Conservation (phyloP, 2,113 vertebrate genomes). For the Mellivora capensis region DNA sequence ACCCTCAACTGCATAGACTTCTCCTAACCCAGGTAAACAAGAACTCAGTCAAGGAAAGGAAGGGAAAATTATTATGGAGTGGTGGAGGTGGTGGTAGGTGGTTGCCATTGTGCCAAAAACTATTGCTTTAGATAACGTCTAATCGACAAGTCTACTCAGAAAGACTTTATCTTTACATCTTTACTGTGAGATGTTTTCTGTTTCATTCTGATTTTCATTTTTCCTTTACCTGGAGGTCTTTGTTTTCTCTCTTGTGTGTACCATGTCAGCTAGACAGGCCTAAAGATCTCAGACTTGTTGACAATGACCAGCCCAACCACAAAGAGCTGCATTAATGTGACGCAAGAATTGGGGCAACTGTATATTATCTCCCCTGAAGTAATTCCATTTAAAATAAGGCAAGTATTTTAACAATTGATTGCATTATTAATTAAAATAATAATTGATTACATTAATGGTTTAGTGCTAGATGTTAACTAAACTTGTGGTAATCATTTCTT, state of each 20-base stretch:
- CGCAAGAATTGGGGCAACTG: background rate
- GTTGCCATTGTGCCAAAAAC: background rate
- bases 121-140: background rate
- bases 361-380: background rate
- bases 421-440: background rate
- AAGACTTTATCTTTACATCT: background rate
- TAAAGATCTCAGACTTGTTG: background rate
- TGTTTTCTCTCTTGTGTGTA: background rate
- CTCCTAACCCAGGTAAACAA: background rate
- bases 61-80: background rate
- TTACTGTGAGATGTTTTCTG: background rate
- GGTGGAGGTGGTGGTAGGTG: rapidly evolving
- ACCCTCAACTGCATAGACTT: background rate
- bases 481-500: background rate
- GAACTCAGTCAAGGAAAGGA: background rate
- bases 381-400: background rate
- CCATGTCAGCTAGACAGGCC: background rate
- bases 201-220: background rate
- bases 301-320: background rate
- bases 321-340: background rate
- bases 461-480: background rate
- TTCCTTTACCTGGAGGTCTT: background rate
- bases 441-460: background rate
- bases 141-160: background rate
- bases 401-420: background rate